A percentile compares a stretch with the other conserved stretches of the same genome.
Evolutionary conservation across 2,113 vertebrate species (phyloP).

Genomic region (Craseonycteris thonglongyai): DNA sequence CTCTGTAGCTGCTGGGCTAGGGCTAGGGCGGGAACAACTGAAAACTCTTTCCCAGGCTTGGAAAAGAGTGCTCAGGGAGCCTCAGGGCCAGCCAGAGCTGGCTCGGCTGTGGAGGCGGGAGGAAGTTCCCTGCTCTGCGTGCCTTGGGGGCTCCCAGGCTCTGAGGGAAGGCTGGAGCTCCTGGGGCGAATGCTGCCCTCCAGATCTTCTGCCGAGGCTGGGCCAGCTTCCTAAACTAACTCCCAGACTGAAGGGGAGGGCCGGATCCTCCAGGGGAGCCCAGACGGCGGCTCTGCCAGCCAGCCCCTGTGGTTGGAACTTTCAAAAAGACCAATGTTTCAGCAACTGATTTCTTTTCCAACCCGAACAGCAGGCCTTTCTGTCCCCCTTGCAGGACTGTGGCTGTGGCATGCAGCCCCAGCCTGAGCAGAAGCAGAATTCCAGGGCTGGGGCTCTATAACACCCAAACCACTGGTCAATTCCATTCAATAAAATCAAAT

Average conservation of each 20-base stretch:
- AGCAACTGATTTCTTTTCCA: constrained; percentile 71
- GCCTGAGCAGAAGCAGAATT: constrained; percentile 56
- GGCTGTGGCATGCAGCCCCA: constrained; percentile 58
- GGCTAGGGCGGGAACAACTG: constrained; percentile 13
- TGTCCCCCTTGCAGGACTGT: constrained; percentile 63
- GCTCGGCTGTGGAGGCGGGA: background rate
- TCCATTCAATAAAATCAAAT: constrained; percentile 64
- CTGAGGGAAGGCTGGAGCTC: constrained; percentile 50
- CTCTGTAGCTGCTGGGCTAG: constrained; percentile 6
- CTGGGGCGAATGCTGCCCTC: constrained; percentile 44
- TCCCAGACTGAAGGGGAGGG: constrained; percentile 62
- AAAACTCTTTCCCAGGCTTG: constrained; percentile 49
- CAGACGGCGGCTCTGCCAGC: constrained; percentile 66
- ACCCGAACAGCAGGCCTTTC: constrained; percentile 65
- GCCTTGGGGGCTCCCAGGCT: constrained; percentile 47
- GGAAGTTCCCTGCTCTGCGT: constrained; percentile 40
- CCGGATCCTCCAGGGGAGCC: constrained; percentile 35
- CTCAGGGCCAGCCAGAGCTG: constrained; percentile 44
- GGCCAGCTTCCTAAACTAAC: constrained; percentile 69
- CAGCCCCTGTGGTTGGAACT: constrained; percentile 70
- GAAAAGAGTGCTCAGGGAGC: constrained; percentile 44
- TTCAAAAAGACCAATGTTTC: constrained; percentile 75
- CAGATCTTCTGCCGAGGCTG: constrained; percentile 46
- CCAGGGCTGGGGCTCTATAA: constrained; percentile 50
- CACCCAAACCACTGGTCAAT: constrained; percentile 60